These are phyloP conservation scores for Pseudolycoriella hygida DNA, from an alignment of 2,888 invertebrate genomes.

Conservation along the genomic window DNA sequence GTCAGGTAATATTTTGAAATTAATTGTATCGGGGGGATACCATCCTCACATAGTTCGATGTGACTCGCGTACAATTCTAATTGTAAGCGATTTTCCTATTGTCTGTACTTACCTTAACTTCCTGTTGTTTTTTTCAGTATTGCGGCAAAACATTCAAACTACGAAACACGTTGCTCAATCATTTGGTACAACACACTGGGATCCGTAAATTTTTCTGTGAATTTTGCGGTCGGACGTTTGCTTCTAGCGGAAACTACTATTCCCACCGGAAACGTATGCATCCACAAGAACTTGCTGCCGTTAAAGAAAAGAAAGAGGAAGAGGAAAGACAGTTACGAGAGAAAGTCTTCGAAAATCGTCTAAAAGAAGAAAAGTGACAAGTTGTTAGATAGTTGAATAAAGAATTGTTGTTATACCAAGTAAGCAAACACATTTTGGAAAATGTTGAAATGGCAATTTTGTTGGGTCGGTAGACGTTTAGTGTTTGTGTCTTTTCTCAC, in stretches of 20 bases:
- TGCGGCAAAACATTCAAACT: slow-evolving; percentile 12
- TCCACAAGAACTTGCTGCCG: slow-evolving; percentile 10
- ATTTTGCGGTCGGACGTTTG: slow-evolving; percentile 14
- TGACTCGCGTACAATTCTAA: no score
- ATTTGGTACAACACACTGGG: slow-evolving; percentile 14
- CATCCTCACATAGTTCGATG: no score
- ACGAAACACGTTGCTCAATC: slow-evolving; percentile 12
- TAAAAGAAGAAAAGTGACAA: neutral
- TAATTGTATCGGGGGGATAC: no score
- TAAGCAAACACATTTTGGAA: no score
- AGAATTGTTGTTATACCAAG: no score
- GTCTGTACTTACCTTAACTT: neutral
- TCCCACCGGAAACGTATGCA: slow-evolving; percentile 15
- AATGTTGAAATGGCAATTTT: no score
- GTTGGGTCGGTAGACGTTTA: no score
- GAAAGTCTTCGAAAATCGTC: neutral
- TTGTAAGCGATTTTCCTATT: no score
- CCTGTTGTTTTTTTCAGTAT: slow-evolving; percentile 2
- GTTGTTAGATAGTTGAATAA: neutral
- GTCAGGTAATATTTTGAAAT: slow-evolving; percentile 10
- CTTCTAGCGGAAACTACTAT: slow-evolving; percentile 14
- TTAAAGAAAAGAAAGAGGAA: slow-evolving; percentile 10
- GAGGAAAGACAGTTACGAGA: slow-evolving; percentile 9
- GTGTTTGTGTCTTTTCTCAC: no score
- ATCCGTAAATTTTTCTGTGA: slow-evolving; percentile 12